Conservation (phyloP, 2,888 invertebrate genomes). For the Drosophila greeni region DNA sequence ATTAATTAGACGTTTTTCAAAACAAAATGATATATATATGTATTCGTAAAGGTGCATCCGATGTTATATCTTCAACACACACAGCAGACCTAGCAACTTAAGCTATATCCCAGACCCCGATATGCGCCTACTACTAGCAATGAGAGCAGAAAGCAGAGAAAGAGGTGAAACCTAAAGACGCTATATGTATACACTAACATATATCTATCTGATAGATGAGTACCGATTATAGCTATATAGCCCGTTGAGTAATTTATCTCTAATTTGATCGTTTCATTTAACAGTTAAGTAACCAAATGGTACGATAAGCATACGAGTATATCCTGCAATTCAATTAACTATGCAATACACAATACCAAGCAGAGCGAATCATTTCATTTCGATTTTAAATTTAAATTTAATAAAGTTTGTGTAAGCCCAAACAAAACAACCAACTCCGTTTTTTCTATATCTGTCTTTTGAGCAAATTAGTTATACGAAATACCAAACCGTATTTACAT, state of each 20-base stretch:
- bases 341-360: slow-evolving; percentile 37
- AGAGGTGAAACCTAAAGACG: slow-evolving; percentile 41
- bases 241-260: slow-evolving; percentile 53
- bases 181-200: slow-evolving; percentile 39
- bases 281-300: slow-evolving; percentile 39
- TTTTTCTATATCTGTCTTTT: slow-evolving; percentile 59
- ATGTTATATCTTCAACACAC: slow-evolving; percentile 23
- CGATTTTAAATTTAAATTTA: slow-evolving; percentile 41
- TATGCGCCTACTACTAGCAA: slow-evolving; percentile 37
- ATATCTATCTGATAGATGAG: slow-evolving; percentile 33
- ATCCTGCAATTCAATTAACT: slow-evolving; percentile 34
- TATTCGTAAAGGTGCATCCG: slow-evolving; percentile 21
- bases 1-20: slow-evolving; percentile 38
- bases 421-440: slow-evolving; percentile 22
- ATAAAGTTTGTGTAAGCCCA: slow-evolving; percentile 53
- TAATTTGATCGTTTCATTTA: slow-evolving; percentile 49
- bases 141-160: slow-evolving; percentile 13
- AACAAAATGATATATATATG: slow-evolving; percentile 20
- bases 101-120: slow-evolving; percentile 43
- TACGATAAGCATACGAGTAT: slow-evolving; percentile 18
- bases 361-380: slow-evolving; percentile 56
- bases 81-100: slow-evolving; percentile 48
- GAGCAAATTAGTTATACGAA: slow-evolving; percentile 54
- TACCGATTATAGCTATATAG: slow-evolving; percentile 54
- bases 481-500: slow-evolving; percentile 47